Evolutionary conservation across 1,140 invertebrate species (phyloP).

Genomic region (Propsilocerus akamusi): DNA sequence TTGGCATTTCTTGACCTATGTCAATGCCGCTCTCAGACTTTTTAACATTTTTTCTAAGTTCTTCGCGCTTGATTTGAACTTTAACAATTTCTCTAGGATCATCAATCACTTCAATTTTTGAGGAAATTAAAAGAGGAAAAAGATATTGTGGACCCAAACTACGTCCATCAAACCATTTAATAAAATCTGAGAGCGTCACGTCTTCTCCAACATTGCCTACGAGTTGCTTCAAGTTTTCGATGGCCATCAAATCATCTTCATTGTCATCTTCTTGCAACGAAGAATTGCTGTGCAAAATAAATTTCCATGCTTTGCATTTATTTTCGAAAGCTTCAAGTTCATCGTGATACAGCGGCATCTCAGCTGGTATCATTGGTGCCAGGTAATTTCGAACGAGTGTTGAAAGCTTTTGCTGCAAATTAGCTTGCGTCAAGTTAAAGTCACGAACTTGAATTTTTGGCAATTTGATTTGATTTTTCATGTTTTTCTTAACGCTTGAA

Average conservation of each 20-base stretch:
- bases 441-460: no score
- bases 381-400: background rate
- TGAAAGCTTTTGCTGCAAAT: background rate
- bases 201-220: no score
- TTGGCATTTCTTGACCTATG: no score
- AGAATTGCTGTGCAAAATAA: background rate
- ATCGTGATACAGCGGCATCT: background rate
- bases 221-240: no score
- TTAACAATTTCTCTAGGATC: no score
- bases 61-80: no score
- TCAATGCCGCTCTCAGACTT: no score
- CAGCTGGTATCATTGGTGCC: background rate
- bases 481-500: background rate
- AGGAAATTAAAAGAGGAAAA: no score
- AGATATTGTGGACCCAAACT: background rate
- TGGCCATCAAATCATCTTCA: background rate
- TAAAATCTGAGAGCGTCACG: background rate
- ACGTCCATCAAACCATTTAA: background rate
- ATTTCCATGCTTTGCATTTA: background rate
- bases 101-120: no score
- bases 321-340: background rate
- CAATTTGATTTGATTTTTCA: no score
- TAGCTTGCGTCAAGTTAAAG: no score
- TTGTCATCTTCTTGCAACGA: background rate
- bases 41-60: no score